phyloP scores from a whole-genome alignment of 2,113 vertebrate species.

The Bostrychus sinensis region DNA sequence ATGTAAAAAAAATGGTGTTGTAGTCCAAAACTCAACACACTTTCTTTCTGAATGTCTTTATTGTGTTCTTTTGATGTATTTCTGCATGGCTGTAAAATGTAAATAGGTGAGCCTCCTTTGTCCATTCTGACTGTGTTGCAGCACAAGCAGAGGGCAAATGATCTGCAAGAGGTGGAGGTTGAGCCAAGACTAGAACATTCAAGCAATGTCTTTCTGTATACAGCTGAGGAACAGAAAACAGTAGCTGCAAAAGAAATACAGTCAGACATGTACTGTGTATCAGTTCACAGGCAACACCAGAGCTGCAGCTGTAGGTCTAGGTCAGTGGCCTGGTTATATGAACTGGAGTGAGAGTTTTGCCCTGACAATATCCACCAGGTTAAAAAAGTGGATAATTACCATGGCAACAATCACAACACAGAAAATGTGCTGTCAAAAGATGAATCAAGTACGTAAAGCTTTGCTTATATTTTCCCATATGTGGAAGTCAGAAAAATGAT shows the following conservation, averaged over 20 bases:
- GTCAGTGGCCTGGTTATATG: too few relatives aligned
- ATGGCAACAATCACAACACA: slow-evolving; percentile 19
- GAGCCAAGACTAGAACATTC: slow-evolving; percentile 15
- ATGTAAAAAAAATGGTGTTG: too few relatives aligned
- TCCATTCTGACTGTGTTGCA: slow-evolving; percentile 28
- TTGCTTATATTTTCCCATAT: slow-evolving; percentile 27
- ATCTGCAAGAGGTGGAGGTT: neutral
- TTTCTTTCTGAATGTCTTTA: too few relatives aligned
- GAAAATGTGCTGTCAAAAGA: slow-evolving; percentile 40
- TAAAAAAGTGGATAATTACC: slow-evolving; percentile 30
- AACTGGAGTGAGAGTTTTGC: slow-evolving; percentile 23
- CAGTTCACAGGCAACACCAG: neutral
- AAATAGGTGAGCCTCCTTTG: slow-evolving; percentile 1
- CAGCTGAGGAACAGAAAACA: neutral
- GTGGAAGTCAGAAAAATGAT: slow-evolving; percentile 10
- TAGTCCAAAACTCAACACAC: too few relatives aligned
- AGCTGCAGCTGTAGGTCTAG: too few relatives aligned
- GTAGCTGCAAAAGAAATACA: neutral
- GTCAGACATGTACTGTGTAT: neutral
- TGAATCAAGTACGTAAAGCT: slow-evolving; percentile 46
- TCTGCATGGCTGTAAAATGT: too few relatives aligned
- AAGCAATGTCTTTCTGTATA: slow-evolving; percentile 4
- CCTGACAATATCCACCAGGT: slow-evolving; percentile 30
- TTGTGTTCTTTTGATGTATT: too few relatives aligned
- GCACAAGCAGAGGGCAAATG: slow-evolving; percentile 20